Base-by-base conservation (phyloP, 2,113 vertebrate genomes). In the Trichechus manatus region DNA sequence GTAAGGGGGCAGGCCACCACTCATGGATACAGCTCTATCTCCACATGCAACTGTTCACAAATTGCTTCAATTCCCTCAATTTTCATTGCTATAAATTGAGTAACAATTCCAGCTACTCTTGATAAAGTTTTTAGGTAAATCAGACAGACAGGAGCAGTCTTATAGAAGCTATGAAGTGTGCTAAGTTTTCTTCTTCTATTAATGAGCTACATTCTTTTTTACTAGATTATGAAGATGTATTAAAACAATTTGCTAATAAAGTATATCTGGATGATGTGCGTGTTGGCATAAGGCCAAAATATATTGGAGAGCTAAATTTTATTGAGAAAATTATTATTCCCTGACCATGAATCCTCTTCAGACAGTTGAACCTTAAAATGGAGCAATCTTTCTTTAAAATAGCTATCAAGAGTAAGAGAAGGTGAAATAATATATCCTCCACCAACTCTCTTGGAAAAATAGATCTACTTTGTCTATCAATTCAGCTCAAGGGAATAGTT, bases 301-400 rank as follows among this genome's bases (percentile, higher is more conserved):
- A 89, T 89, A 96, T 66, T 20, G 50, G 92, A 39, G n/a, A 77
- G n/a, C 79, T 53, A 91, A 93, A 87, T 96, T 98, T 97, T 68
- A 74, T 97, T 97, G 86, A 92, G 15, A 72, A 96, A 98, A 98
- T 93, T 95, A 93, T 94, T 91, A 95, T 96, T 97, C 90, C 86
- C 79, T 95, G 93, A 95, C 50, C 53, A 79, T 95, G 95, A 97
- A 98, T 96, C 89, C 64, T 81, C 81, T 97, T 96, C 84, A 97
- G 94, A 94, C 39, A 93, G 88, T 88, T 97, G 92, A 96, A 97
- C 80, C 39, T 94, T 94, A 97, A 95, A 98, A 97, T 82, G 53
- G 75, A 61, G 59, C 93, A 97, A 96, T 93, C 53, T 90, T 97
- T 97, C 95, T 97, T 97, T 96, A 97, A 97, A 98, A 96, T 70